Evolutionary conservation across 2,888 invertebrate genomes (phyloP).

Genomic region (Orchesellides sinensis): DNA sequence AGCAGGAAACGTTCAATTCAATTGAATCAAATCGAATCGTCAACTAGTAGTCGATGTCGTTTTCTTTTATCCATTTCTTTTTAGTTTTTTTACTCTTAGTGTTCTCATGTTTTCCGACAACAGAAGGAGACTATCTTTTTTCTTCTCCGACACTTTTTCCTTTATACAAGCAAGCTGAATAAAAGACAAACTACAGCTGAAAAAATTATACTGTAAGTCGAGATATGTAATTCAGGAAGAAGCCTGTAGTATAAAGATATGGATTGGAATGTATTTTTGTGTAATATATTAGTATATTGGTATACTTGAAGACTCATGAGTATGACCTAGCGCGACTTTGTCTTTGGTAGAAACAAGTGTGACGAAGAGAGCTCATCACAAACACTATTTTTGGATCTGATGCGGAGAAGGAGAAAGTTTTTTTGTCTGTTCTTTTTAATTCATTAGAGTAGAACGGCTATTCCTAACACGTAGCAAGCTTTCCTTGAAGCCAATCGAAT

Average conservation of each 20-base stretch:
- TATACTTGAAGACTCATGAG: too few species aligned
- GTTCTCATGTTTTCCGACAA: background rate
- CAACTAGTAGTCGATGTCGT: conserved; percentile 23
- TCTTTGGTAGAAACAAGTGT: background rate
- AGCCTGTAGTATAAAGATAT: too few species aligned
- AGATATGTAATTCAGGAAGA: too few species aligned
- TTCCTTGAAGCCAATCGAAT: conserved; percentile 62
- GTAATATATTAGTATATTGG: too few species aligned
- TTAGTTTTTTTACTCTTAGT: background rate
- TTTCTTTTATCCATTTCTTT: background rate
- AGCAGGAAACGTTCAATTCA: conserved; percentile 30
- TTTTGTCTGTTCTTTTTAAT: conserved; percentile 67
- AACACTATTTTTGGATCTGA: background rate
- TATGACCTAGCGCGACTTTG: background rate
- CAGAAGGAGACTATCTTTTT: background rate
- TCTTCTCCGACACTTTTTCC: background rate
- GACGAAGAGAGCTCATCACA: background rate
- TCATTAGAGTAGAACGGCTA: conserved; percentile 72
- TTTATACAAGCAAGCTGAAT: too few species aligned
- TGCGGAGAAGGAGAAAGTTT: conserved; percentile 45
- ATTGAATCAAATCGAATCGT: conserved; percentile 57
- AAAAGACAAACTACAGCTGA: too few species aligned
- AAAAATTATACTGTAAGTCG: too few species aligned
- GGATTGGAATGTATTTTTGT: too few species aligned
- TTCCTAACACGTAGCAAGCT: conserved; percentile 70